Evolutionary conservation across 2,797 vertebrate species (phyloP), one percentile per base, ranked within the genome.

Genomic region (Apodemus agrarius): DNA sequence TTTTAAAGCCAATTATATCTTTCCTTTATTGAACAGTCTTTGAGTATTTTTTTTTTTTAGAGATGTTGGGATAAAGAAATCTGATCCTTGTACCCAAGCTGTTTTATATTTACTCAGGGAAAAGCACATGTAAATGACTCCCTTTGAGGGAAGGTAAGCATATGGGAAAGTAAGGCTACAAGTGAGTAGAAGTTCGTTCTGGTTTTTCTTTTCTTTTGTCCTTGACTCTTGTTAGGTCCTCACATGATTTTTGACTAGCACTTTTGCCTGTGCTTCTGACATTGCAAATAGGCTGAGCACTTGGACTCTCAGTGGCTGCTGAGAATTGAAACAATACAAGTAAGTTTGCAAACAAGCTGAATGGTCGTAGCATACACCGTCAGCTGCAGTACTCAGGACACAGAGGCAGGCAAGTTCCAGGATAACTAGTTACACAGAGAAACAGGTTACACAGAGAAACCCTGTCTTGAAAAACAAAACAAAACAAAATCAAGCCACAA

Each of bases 11-110:
- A 89, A 3, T 95, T 96, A 67, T 54, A 72, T 80, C 59, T 52
- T 94, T 94, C n/a, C 54, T 96, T 95, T 91, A 67, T 84, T 75
- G 75, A 95, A 24, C 14, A 95, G 69, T 61, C 43, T 61, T n/a
- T 88, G 46, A 72, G 14, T 80, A 83, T 91, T 90, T 91, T 92
- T 82, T 93, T 59, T 29, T 13, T 83, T 89, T 83, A 75, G 83
- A 92, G 43, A 63, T 72, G 37, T 31, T 49, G 34, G 93, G 81
- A 84, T 83, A 89, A 92, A 91, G 78, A 89, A 93, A 65, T 92
- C 21, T 40, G 72, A 74, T 89, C 29, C 19, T 75, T 94, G 76
- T 65, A 37, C 19, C 43, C 37, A 81, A 82, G n/a, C 24, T 34
- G 6, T 74, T 94, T 79, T 94, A 76, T 59, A 87, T 96, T 78